A percentile compares a stretch with the other conserved stretches of the same genome.
Conservation (phyloP, 2,113 vertebrate genomes). For the Ardeotis arabs region DNA sequence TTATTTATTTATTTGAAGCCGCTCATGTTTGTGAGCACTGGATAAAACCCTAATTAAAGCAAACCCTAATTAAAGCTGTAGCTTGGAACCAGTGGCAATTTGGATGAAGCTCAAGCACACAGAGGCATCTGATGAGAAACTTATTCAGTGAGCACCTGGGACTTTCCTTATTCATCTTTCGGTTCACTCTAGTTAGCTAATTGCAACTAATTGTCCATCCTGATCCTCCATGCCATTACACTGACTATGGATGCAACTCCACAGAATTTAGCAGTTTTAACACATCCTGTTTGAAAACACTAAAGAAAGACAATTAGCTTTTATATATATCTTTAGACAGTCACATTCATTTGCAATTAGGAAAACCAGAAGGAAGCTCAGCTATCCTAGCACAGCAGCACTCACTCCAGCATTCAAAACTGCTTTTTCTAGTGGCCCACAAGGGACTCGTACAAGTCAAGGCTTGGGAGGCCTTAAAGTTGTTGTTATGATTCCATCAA, state of each 20-base stretch:
- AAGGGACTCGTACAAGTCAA: background rate
- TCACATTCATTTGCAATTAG: background rate
- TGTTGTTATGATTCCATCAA: background rate
- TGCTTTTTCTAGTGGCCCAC: background rate
- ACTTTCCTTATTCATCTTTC: background rate
- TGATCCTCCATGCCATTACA: background rate
- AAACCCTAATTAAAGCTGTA: background rate
- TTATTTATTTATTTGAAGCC: background rate
- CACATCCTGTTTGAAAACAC: background rate
- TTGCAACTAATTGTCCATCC: background rate
- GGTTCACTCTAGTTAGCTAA: background rate
- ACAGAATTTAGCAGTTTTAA: background rate
- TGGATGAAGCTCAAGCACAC: background rate
- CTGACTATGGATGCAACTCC: background rate
- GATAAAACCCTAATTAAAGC: background rate
- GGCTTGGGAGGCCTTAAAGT: background rate
- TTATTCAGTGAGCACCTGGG: background rate
- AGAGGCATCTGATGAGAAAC: background rate
- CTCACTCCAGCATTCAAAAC: background rate
- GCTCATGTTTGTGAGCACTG: background rate
- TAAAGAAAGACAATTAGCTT: background rate
- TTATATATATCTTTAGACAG: background rate
- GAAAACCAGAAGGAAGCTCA: background rate
- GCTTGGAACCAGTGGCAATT: background rate
- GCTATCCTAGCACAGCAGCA: background rate